Evolutionary conservation across 2,888 invertebrate species (phyloP).

Genomic region (Metallyticus violacea): DNA sequence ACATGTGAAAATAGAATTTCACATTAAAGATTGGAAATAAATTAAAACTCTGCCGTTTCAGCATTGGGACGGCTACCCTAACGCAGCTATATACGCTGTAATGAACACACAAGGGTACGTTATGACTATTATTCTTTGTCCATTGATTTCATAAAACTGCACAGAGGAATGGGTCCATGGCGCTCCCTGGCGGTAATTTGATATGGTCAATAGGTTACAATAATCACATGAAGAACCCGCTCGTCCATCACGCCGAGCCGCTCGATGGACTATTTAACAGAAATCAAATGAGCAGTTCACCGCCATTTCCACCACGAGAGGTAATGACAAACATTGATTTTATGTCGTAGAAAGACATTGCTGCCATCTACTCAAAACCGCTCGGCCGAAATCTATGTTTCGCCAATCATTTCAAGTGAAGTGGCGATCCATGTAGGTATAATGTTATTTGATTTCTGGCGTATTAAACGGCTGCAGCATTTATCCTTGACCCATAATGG

Average conservation of each 20-base stretch:
- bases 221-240: not conserved
- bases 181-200: not conserved
- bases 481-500: not conserved
- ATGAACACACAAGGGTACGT: not conserved
- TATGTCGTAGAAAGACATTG: not conserved
- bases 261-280: not conserved
- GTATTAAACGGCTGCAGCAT: not conserved
- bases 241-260: not conserved
- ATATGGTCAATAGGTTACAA: not conserved
- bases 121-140: not conserved
- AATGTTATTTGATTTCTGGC: not conserved
- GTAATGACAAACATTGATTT: not conserved
- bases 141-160: not conserved
- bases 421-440: not conserved
- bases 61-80: not conserved
- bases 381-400: not conserved
- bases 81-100: not conserved
- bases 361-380: not conserved
- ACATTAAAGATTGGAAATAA: no score
- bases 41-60: no score
- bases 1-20: no score
- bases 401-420: not conserved
- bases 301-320: not conserved
- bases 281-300: not conserved
- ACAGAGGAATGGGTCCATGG: not conserved